Evolutionary conservation across 2,113 vertebrate genomes (phyloP), one percentile per base, ranked within the genome.

Genomic region (Barbus barbus): DNA sequence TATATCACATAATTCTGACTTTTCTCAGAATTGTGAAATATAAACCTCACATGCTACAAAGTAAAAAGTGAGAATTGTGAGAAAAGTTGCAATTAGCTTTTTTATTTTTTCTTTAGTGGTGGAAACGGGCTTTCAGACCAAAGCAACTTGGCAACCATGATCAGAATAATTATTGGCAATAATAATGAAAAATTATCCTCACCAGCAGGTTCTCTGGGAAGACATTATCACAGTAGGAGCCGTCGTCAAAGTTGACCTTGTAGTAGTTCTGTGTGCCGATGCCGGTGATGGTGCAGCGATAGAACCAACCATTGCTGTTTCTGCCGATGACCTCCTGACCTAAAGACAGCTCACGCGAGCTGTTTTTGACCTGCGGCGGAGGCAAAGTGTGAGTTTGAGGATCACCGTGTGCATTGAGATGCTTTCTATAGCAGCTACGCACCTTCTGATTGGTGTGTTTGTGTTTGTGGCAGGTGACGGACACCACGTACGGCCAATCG

Each of bases 221-320:
- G 11, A 99, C 85, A 89, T 99, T 99, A 94, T 99, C 97, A 0
- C 96, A 98, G 94, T 99, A 99, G 2, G 98, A 98, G 3, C 97
- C 98, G 0, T 99, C 97, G 0, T 98, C 96, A 0, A 97, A 99
- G 93, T 98, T 98, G 18, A 99, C 97, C 88, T 99, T 98, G 2
- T 97, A 99, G 93, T 95, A 96, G 2, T 94, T 97, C 91, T 98
- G 98, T 0, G 95, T 94, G 1, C 94, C 95, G 44, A 90, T 92
- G 85, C 97, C 98, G 0, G 99, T 97, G 87, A 99, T 93, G 69
- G 92, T 95, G 78, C 97, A 97, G 85, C 94, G 94, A 86, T 98
- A 98, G 91, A 97, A 98, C 90, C 97, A 95, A 31, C 96, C 93
- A 0, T 97, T 96, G 1, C 92, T 91, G 88, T 95, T 96, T 83